phyloP scores from a whole-genome alignment of 2,888 invertebrate genomes.

The Zootermopsis nevadensis region DNA sequence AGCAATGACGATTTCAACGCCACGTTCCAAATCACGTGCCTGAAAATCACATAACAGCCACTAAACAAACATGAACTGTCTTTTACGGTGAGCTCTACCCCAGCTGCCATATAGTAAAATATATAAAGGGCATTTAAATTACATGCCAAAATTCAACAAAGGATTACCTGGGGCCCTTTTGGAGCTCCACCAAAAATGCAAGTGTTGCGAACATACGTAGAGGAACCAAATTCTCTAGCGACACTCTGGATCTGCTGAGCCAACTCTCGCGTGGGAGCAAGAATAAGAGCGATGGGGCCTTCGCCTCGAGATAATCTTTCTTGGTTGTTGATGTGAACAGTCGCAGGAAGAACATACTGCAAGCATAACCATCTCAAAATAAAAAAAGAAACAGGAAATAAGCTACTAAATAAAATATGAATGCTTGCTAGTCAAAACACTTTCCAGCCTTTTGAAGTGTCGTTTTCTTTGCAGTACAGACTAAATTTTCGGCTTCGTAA shows the following conservation, averaged over 20 bases:
- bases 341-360: slow-evolving; percentile 87
- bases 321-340: slow-evolving; percentile 94
- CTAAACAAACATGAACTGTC: too few species aligned
- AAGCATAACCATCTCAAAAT: slow-evolving; percentile 34
- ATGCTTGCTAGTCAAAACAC: too few species aligned
- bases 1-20: slow-evolving; percentile 66
- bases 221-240: slow-evolving; percentile 82
- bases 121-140: too few species aligned
- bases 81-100: too few species aligned
- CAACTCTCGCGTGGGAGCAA: slow-evolving; percentile 90
- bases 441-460: too few species aligned
- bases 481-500: too few species aligned
- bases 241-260: slow-evolving; percentile 93
- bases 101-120: too few species aligned
- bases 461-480: too few species aligned
- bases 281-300: slow-evolving; percentile 90
- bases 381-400: too few species aligned
- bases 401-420: too few species aligned
- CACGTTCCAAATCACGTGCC: slow-evolving; percentile 58
- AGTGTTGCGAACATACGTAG: slow-evolving; percentile 81
- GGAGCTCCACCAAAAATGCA: slow-evolving; percentile 94
- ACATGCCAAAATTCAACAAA: too few species aligned
- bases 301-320: slow-evolving; percentile 86
- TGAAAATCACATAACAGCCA: slow-evolving; percentile 56
- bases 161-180: slow-evolving; percentile 82